A percentile compares a stretch with the other conserved stretches of the same genome.
Conservation (phyloP, 2,113 vertebrate species). For the Pollachius pollachius region DNA sequence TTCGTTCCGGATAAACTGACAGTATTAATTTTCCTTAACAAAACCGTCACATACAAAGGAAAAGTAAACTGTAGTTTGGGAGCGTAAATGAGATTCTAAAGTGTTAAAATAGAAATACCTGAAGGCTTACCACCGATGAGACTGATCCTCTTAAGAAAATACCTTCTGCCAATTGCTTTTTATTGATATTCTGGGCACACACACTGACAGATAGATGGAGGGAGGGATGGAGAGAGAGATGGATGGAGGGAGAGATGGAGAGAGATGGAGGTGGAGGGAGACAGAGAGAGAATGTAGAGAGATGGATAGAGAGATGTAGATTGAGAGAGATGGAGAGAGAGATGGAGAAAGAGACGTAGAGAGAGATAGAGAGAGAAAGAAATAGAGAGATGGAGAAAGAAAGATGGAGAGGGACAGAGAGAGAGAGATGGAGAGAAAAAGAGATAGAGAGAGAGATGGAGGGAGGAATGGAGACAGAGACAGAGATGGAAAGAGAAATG, state of each 20-base stretch:
- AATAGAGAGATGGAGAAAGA: background rate
- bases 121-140: constrained; percentile 22
- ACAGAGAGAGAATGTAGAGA: too few species aligned
- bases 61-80: background rate
- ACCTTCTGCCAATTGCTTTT: background rate
- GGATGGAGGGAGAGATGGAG: background rate
- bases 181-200: constrained; percentile 27
- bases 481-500: constrained; percentile 8
- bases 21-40: too few species aligned
- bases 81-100: constrained; percentile 24
- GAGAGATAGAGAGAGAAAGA: background rate
- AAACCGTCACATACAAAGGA: too few species aligned
- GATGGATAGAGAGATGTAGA: background rate
- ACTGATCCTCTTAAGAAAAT: constrained; percentile 19
- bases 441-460: background rate
- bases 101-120: background rate
- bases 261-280: background rate
- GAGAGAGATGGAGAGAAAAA: background rate
- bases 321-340: constrained; percentile 8
- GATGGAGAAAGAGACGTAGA: constrained; percentile 12
- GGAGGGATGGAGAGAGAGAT: background rate
- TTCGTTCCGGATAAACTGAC: too few species aligned
- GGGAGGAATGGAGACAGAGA: background rate
- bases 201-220: background rate
- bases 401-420: background rate